Evolutionary conservation across 2,113 vertebrate genomes (phyloP).

Genomic region (Marcusenius ussheri): DNA sequence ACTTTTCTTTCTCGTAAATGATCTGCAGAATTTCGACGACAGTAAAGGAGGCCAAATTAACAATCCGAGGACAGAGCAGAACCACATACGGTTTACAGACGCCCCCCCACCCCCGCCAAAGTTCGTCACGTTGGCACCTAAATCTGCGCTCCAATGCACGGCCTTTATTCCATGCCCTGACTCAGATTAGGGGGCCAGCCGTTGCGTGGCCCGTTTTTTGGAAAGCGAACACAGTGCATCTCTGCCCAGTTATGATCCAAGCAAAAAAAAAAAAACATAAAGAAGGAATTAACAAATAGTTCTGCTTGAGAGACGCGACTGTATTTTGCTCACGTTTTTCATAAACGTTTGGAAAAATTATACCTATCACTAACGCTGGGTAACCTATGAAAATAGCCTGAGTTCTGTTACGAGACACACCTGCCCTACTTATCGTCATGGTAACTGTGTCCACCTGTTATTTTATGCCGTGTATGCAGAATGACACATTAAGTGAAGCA

Average conservation of each 20-base stretch:
- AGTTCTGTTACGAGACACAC: background rate
- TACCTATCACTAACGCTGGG: background rate
- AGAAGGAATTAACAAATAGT: background rate
- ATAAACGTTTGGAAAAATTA: background rate
- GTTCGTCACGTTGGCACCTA: background rate
- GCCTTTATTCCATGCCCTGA: background rate
- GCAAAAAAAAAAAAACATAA: background rate
- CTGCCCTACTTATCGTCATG: background rate
- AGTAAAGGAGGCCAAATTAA: background rate
- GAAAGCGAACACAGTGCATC: background rate
- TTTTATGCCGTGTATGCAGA: background rate
- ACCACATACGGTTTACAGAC: background rate
- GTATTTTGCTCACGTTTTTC: background rate
- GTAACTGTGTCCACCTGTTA: background rate
- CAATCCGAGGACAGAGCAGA: background rate
- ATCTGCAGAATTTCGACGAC: background rate
- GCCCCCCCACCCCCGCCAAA: background rate
- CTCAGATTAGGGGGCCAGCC: background rate
- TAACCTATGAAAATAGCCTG: background rate
- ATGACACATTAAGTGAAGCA: background rate
- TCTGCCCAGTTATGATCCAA: background rate
- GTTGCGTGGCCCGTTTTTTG: background rate
- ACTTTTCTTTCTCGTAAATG: background rate
- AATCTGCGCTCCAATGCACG: background rate
- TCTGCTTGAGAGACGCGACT: background rate